These are phyloP conservation scores for Poecilia velifera DNA, from an alignment of 2,797 vertebrate genomes.

Conservation along the genomic window DNA sequence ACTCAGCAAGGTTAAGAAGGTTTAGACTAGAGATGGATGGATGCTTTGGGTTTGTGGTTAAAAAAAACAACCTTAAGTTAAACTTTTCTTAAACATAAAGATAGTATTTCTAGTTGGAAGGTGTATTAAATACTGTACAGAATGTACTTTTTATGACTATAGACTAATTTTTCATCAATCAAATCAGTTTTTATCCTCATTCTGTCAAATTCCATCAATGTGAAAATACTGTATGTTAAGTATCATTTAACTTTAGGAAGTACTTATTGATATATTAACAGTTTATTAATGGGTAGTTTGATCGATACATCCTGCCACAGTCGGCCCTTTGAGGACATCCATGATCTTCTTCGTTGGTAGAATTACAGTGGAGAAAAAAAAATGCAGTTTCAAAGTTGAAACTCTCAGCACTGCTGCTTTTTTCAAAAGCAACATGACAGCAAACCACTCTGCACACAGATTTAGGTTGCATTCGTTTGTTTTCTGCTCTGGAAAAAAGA, in stretches of 20 bases:
- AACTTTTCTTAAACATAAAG: not conserved
- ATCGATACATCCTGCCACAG: no score
- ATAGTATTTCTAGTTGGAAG: not conserved
- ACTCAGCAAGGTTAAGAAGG: not conserved
- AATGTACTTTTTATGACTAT: no score
- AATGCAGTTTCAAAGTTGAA: not conserved
- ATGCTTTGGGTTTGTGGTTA: not conserved
- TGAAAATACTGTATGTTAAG: no score
- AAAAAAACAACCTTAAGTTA: not conserved
- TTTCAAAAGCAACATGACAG: conserved; percentile 16
- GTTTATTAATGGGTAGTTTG: no score
- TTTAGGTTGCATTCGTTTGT: conserved; percentile 14
- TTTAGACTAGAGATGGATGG: not conserved
- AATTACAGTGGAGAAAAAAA: not conserved
- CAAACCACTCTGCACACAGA: conserved; percentile 9
- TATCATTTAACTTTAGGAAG: no score
- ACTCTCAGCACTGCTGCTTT: not conserved
- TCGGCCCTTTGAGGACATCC: no score
- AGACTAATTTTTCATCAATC: no score
- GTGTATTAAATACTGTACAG: not conserved
- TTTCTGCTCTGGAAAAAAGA: conserved; percentile 24
- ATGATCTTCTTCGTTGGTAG: not conserved
- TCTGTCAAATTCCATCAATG: no score
- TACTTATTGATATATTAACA: no score
- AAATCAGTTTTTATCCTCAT: no score